Percentiles rank a stretch among this genome's conserved stretches.
Evolutionary conservation across 2,113 vertebrate genomes (phyloP).

Genomic region (Mellivora capensis): DNA sequence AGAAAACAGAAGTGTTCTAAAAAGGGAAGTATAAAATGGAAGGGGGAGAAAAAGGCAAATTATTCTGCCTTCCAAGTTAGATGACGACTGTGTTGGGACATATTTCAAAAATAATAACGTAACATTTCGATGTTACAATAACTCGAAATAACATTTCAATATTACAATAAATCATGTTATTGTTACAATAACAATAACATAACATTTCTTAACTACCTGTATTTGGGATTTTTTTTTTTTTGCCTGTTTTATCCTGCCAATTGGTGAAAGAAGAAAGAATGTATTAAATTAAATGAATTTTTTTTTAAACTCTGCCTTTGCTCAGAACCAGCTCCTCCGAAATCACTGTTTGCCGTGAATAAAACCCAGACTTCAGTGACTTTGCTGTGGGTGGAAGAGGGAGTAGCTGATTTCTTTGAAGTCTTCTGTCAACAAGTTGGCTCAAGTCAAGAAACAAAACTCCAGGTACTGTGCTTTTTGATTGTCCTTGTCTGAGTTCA

Average conservation of each 20-base stretch:
- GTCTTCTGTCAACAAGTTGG: conserved; percentile 87
- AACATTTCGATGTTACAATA: background rate
- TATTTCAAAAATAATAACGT: conserved; percentile 38
- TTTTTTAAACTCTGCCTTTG: background rate
- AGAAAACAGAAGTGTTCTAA: conserved; percentile 79
- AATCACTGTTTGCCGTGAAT: conserved; percentile 92
- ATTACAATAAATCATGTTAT: too few relatives aligned
- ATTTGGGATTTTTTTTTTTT: background rate
- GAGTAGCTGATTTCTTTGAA: conserved; percentile 94
- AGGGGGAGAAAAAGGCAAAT: conserved; percentile 14
- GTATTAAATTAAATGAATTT: conserved; percentile 36
- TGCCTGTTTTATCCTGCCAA: background rate
- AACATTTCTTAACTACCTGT: background rate
- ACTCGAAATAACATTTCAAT: too few relatives aligned
- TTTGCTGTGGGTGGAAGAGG: conserved; percentile 95
- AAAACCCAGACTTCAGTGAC: conserved; percentile 93
- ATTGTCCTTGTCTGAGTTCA: background rate
- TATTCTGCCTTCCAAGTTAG: conserved; percentile 41
- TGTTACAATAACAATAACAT: too few relatives aligned
- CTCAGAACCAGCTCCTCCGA: conserved; percentile 93
- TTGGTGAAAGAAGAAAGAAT: conserved; percentile 7
- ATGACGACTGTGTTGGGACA: background rate
- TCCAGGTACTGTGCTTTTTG: conserved; percentile 80
- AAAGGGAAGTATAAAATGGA: conserved; percentile 70
- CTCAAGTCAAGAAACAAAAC: conserved; percentile 80